Evolutionary conservation across 2,888 invertebrate genomes (phyloP).

Genomic region (Julus scandinavius): DNA sequence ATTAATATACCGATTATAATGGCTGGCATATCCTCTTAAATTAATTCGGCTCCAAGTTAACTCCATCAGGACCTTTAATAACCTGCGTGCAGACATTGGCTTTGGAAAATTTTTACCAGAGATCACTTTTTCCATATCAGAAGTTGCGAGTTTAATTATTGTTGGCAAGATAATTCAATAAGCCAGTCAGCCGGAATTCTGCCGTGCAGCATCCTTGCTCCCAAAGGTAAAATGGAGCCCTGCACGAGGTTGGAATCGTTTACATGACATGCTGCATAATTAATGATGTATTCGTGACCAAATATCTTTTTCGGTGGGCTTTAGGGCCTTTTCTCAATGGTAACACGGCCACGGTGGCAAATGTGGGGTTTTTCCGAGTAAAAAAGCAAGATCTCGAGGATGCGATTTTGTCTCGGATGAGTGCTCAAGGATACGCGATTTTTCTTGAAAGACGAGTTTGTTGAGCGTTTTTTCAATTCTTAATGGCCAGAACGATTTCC

Average conservation of each 20-base stretch:
- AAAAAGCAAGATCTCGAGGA: not conserved
- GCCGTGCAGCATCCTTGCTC: too few relatives aligned
- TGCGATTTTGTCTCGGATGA: not conserved
- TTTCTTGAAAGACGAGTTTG: not conserved
- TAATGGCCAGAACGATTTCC: constrained; percentile 10
- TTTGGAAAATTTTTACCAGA: not conserved
- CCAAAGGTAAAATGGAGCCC: not conserved
- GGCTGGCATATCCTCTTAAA: not conserved
- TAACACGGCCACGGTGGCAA: too few relatives aligned
- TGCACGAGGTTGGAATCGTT: not conserved
- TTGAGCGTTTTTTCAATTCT: not conserved
- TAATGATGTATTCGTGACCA: constrained; percentile 5
- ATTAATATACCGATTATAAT: not conserved
- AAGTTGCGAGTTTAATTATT: constrained; percentile 5
- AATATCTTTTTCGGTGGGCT: not conserved
- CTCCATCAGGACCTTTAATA: constrained; percentile 16
- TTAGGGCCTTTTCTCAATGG: not conserved
- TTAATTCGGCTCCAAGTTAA: not conserved
- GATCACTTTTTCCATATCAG: not conserved
- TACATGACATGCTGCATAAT: constrained; percentile 3
- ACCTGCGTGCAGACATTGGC: constrained; percentile 2
- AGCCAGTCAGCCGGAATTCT: not conserved
- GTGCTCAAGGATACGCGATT: not conserved
- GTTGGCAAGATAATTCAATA: constrained; percentile 20
- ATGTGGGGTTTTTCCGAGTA: not conserved